phyloP scores from a whole-genome alignment of 92 coral and sea anemone species.

The Parazoanthus swiftii region DNA sequence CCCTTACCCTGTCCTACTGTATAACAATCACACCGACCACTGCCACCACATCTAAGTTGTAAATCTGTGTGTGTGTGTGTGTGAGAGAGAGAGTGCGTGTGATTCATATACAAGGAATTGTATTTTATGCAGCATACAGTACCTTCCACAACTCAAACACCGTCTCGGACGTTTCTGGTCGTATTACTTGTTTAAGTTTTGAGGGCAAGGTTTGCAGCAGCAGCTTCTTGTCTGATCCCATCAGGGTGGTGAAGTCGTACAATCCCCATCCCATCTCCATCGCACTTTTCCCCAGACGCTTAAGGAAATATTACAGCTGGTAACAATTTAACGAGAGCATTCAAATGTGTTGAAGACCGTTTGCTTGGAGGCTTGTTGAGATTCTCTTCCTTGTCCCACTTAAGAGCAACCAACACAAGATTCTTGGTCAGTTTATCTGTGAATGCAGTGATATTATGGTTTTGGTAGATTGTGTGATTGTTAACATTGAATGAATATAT shows the following conservation, averaged over 20 bases:
- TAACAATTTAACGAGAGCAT: constrained; percentile 34
- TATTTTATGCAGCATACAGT: constrained; percentile 11
- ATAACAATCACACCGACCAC: no score
- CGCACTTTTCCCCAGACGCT: constrained; percentile 58
- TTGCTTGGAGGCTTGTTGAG: constrained; percentile 52
- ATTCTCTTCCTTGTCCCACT: constrained; percentile 52
- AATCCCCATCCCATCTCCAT: constrained; percentile 61
- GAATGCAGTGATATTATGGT: not conserved
- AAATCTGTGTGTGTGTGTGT: no score
- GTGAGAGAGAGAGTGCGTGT: no score
- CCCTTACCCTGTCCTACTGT: no score
- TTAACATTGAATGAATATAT: no score
- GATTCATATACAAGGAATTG: no score
- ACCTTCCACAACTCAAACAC: constrained; percentile 54
- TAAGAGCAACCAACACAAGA: constrained; percentile 52
- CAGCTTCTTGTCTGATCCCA: constrained; percentile 69
- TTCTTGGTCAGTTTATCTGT: constrained; percentile 63
- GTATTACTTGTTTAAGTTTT: constrained; percentile 33
- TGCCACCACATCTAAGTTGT: no score
- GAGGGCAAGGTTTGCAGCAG: constrained; percentile 52
- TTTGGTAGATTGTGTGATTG: no score
- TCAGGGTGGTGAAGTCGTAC: constrained; percentile 64
- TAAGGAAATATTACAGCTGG: constrained; percentile 53
- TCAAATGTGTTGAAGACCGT: constrained; percentile 40
- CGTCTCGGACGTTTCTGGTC: constrained; percentile 42